Evolutionary conservation across 2,888 invertebrate species (phyloP).

Genomic region (Sussaba pulchella): DNA sequence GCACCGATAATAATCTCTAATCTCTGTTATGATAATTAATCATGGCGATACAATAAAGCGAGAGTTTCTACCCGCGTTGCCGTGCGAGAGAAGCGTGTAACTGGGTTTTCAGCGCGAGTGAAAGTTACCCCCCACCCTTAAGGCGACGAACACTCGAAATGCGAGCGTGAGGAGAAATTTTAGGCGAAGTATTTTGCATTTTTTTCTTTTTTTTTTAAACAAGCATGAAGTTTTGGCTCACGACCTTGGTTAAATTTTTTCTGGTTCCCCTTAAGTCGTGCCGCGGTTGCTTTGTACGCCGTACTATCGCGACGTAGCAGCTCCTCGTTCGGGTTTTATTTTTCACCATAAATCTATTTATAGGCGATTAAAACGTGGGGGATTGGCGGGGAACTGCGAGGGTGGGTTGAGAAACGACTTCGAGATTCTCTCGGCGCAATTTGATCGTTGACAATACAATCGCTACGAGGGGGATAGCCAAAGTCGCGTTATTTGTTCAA

Average conservation of each 20-base stretch:
- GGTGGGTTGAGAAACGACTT: slow-evolving; percentile 24
- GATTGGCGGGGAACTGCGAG: slow-evolving; percentile 38
- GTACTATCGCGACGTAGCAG: slow-evolving; percentile 12
- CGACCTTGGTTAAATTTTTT: slow-evolving; percentile 7
- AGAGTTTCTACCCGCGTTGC: slow-evolving; percentile 40
- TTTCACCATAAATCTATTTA: slow-evolving; percentile 49
- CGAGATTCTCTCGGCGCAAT: slow-evolving; percentile 2
- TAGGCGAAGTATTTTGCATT: slow-evolving; percentile 35
- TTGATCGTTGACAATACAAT: slow-evolving; percentile 9
- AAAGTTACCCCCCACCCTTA: slow-evolving; percentile 45
- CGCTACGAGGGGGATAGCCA: background rate
- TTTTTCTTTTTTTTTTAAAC: background rate
- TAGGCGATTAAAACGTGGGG: slow-evolving; percentile 39
- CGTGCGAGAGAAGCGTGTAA: slow-evolving; percentile 36
- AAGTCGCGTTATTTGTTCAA: slow-evolving; percentile 24
- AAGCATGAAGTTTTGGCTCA: background rate
- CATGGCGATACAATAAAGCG: slow-evolving; percentile 38
- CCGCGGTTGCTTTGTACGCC: slow-evolving; percentile 13
- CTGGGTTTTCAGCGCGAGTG: slow-evolving; percentile 60
- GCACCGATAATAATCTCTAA: slow-evolving; percentile 40
- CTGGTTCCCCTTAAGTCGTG: background rate
- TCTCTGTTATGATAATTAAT: slow-evolving; percentile 47
- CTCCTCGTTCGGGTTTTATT: slow-evolving; percentile 18
- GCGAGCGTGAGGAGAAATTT: slow-evolving; percentile 44
- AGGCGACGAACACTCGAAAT: background rate